A percentile compares a stretch with the other conserved stretches of the same genome.
Evolutionary conservation across 2,888 invertebrate genomes (phyloP).

Genomic region (Melipona beecheii): DNA sequence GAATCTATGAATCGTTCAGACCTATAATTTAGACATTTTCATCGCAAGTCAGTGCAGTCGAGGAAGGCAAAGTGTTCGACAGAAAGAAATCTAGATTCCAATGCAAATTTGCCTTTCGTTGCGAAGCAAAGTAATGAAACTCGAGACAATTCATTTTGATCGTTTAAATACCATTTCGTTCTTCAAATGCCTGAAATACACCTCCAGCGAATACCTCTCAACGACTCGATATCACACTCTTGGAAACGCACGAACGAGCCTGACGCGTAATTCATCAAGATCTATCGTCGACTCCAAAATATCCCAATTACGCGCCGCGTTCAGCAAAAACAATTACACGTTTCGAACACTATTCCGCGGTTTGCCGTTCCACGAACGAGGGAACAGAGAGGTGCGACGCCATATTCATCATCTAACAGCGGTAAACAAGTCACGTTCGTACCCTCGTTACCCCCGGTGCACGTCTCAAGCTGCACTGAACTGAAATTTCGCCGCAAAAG

Average conservation of each 20-base stretch:
- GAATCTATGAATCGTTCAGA: too few species aligned
- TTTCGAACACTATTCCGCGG: neutral
- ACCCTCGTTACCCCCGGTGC: neutral
- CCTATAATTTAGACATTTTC: too few species aligned
- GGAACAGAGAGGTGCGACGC: neutral
- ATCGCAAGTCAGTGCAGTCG: too few species aligned
- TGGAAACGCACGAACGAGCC: neutral
- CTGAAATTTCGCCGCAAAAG: neutral
- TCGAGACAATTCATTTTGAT: too few species aligned
- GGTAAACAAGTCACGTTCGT: conserved; percentile 7
- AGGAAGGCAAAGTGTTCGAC: too few species aligned
- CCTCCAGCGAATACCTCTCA: too few species aligned
- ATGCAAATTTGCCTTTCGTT: too few species aligned
- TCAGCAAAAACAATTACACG: neutral
- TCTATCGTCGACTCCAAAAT: neutral
- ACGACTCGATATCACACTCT: neutral
- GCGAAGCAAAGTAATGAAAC: too few species aligned
- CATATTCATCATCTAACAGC: neutral
- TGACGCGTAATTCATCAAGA: neutral
- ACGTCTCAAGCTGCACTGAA: neutral
- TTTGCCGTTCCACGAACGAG: neutral
- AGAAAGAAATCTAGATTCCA: too few species aligned
- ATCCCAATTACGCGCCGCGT: neutral
- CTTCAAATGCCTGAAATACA: too few species aligned
- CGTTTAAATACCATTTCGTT: too few species aligned